phyloP scores from a whole-genome alignment of 2,797 vertebrate species.

The Pyrrhura leucotis region DNA sequence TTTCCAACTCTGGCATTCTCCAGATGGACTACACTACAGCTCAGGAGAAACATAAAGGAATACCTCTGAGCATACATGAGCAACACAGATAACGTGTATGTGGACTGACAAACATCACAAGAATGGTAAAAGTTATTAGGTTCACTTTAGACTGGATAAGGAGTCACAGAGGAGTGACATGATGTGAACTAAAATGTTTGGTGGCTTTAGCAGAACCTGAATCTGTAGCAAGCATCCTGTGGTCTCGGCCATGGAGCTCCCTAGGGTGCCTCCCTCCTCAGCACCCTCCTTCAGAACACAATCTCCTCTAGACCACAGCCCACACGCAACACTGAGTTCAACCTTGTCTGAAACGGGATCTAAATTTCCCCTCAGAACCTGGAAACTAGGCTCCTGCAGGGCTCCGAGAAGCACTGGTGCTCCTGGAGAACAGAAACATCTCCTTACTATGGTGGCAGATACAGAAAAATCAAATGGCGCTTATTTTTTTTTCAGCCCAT shows the following conservation, averaged over 20 bases:
- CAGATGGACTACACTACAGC: not conserved
- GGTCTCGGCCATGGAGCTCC: not conserved
- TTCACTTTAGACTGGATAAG: not conserved
- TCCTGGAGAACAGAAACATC: constrained; percentile 51
- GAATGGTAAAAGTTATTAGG: not conserved
- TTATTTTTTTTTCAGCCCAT: constrained; percentile 22
- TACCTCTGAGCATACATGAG: not conserved
- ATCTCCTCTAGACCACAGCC: not conserved
- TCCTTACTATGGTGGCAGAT: constrained; percentile 27
- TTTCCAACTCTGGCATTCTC: not conserved
- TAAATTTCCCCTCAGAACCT: not conserved
- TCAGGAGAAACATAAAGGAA: not conserved
- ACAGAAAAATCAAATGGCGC: constrained; percentile 53
- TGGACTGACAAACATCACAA: not conserved
- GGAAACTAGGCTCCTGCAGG: not conserved
- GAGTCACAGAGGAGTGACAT: accelerated
- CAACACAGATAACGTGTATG: not conserved
- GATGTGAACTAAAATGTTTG: accelerated
- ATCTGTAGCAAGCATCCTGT: accelerated
- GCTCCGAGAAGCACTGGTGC: not conserved
- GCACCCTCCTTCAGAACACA: not conserved
- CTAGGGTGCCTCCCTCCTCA: not conserved
- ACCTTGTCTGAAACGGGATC: not conserved
- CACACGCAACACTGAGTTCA: not conserved
- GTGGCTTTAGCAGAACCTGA: not conserved